Conservation (phyloP, 1,140 invertebrate genomes). For the Drosophila persimilis region DNA sequence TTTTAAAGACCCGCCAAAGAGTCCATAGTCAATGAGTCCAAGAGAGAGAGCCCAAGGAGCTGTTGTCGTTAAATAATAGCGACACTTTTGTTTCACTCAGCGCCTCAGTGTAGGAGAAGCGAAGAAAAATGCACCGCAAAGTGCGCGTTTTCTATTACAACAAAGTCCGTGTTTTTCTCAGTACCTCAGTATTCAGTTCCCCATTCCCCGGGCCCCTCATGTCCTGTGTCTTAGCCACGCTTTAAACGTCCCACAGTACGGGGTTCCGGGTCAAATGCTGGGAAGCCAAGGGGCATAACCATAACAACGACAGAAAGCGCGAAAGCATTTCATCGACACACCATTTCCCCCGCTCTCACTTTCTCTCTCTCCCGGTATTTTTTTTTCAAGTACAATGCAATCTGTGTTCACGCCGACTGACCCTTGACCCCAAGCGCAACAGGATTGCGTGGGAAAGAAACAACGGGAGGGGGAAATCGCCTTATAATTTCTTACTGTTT, state of each 20-base stretch:
- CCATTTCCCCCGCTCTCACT: slow-evolving; percentile 1
- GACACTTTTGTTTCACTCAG: slow-evolving; percentile 71
- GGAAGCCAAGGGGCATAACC: slow-evolving; percentile 68
- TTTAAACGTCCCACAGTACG: slow-evolving; percentile 64
- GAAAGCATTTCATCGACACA: slow-evolving; percentile 42
- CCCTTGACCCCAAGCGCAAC: slow-evolving; percentile 3
- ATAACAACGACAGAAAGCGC: slow-evolving; percentile 62
- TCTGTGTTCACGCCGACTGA: neutral
- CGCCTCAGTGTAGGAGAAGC: slow-evolving; percentile 7
- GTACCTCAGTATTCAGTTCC: slow-evolving; percentile 1
- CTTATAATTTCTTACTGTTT: slow-evolving; percentile 2
- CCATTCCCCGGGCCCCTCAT: slow-evolving; percentile 13
- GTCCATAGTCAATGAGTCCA: neutral
- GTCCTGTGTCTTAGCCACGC: slow-evolving; percentile 32
- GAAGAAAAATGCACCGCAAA: slow-evolving; percentile 62
- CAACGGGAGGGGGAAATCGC: slow-evolving; percentile 1
- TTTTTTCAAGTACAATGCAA: slow-evolving; percentile 2
- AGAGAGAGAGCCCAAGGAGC: slow-evolving; percentile 47
- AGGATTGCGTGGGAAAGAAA: neutral
- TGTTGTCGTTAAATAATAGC: slow-evolving; percentile 76
- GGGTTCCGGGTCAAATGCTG: slow-evolving; percentile 65
- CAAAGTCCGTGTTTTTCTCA: slow-evolving; percentile 32
- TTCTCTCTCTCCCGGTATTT: too few relatives aligned
- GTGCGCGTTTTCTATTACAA: slow-evolving; percentile 75
- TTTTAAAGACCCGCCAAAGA: slow-evolving; percentile 49